phyloP scores from a whole-genome alignment of 2,888 invertebrate genomes.

The Lasioglossum pauxillum region DNA sequence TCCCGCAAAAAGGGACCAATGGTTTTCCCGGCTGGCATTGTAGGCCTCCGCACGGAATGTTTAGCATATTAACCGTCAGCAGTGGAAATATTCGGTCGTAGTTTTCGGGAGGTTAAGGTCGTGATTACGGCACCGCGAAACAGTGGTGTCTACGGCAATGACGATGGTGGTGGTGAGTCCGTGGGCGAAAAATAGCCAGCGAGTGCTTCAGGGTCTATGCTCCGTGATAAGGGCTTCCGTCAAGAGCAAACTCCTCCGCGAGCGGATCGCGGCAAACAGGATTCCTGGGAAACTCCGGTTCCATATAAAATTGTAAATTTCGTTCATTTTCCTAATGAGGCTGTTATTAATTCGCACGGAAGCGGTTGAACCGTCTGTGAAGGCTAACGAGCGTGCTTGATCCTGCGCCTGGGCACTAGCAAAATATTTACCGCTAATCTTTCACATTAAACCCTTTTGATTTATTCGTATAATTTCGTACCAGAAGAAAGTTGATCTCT shows the following conservation, averaged over 20 bases:
- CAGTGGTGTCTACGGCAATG: slow-evolving; percentile 7
- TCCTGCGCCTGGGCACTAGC: neutral
- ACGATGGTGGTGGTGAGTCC: slow-evolving; percentile 17
- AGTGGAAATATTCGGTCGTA: slow-evolving; percentile 64
- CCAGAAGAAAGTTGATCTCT: neutral
- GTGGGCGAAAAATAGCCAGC: slow-evolving; percentile 44
- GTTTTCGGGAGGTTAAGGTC: slow-evolving; percentile 61
- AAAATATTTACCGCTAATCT: neutral
- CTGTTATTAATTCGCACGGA: neutral
- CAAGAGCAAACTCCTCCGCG: neutral
- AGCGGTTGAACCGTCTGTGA: neutral
- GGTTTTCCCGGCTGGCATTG: slow-evolving; percentile 53
- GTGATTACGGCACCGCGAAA: slow-evolving; percentile 65
- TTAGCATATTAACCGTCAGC: slow-evolving; percentile 71
- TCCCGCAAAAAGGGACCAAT: slow-evolving; percentile 74
- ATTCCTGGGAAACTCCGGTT: neutral
- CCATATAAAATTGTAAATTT: slow-evolving; percentile 5
- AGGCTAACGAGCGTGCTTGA: neutral
- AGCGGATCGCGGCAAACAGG: slow-evolving; percentile 13
- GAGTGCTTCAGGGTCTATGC: slow-evolving; percentile 40
- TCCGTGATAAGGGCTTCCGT: slow-evolving; percentile 47
- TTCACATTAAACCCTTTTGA: neutral
- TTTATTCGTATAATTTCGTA: neutral
- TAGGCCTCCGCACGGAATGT: slow-evolving; percentile 77
- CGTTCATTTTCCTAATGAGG: slow-evolving; percentile 16